Evolutionary conservation across 2,113 vertebrate species (phyloP), one percentile per base, ranked within the genome.

Genomic region (Pelusios castaneus): DNA sequence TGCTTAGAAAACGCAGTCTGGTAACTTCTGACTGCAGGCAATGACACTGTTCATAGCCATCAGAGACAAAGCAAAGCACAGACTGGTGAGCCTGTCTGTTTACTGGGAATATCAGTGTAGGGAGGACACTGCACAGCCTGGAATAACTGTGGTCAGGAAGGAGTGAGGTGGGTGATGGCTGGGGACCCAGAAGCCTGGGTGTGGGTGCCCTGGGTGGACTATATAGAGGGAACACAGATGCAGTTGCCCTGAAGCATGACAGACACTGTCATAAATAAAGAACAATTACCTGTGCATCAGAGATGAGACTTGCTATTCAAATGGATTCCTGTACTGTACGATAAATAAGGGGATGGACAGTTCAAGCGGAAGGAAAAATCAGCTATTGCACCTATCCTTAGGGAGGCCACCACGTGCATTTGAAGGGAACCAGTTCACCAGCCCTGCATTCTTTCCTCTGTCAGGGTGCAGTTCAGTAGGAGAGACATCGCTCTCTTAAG

Each of bases 221-320:
- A 60, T 60, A 60, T 10, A 60, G 56, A 31, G 12, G 56, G 56
- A 31, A 60, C 31, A 14, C 56, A 31, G 29, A 12, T 58, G 27
- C 12, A 31, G 27, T 31, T 58, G 27, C 56, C 27, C 56, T 58
- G 29, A 34, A 60, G 58, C 5, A 13, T 60, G 58, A 60, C 58
- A 31, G 58, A 60, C 6, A 14, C 58, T 60, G 29, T 29, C 58
- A 60, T 34, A 60, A 60, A 60, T 60, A 31, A 60, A 60, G 58
- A 60, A 60, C 29, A 10, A 60, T 31, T 60, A 31, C 56, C 29
- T 29, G 31, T 7, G 29, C 31, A 60, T 60, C 29, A 60, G 58
- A 60, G 58, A 60, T 2, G 3, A 60, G 58, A 12, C 58, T 60
- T 13, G 13, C 31, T 60, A 31, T 34, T 60, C 0, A 0, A 78